Conservation (phyloP, 2,113 vertebrate genomes). For the Collichthys lucidus region DNA sequence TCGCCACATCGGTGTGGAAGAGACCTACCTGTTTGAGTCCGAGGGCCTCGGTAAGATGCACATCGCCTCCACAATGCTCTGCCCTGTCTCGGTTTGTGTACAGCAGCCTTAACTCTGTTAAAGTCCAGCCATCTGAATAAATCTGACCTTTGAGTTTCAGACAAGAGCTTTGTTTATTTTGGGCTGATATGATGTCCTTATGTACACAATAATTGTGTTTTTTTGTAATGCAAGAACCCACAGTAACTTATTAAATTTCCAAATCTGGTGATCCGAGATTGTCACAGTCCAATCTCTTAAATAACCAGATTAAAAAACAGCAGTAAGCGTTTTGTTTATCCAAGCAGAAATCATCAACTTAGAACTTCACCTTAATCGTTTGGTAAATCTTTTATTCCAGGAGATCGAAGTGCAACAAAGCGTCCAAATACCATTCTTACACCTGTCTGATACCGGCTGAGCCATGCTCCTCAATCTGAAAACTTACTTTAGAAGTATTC, state of each 20-base stretch:
- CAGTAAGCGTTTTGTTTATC: background rate
- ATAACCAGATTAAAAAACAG: background rate
- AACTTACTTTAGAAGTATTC: background rate
- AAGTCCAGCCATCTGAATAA: background rate
- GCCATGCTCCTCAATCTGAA: background rate
- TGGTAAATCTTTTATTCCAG: conserved; percentile 7
- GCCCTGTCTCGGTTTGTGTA: background rate
- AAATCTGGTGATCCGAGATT: background rate
- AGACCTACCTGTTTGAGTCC: conserved; percentile 96
- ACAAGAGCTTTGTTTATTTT: background rate
- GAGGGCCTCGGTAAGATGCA: conserved; percentile 92
- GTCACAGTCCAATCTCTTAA: background rate
- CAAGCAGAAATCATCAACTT: background rate
- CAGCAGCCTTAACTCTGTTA: background rate
- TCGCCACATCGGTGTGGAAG: conserved; percentile 90
- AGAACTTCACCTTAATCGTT: background rate
- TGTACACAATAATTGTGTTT: background rate
- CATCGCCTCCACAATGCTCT: too few species aligned
- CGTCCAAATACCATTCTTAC: background rate
- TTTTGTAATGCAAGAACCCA: background rate
- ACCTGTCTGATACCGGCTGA: background rate
- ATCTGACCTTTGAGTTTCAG: conserved; percentile 14
- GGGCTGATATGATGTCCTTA: background rate
- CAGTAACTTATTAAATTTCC: conserved; percentile 25
- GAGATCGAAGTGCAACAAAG: background rate